Base-by-base conservation (phyloP, 1,140 invertebrate genomes). In the Rhagoletis pomonella region DNA sequence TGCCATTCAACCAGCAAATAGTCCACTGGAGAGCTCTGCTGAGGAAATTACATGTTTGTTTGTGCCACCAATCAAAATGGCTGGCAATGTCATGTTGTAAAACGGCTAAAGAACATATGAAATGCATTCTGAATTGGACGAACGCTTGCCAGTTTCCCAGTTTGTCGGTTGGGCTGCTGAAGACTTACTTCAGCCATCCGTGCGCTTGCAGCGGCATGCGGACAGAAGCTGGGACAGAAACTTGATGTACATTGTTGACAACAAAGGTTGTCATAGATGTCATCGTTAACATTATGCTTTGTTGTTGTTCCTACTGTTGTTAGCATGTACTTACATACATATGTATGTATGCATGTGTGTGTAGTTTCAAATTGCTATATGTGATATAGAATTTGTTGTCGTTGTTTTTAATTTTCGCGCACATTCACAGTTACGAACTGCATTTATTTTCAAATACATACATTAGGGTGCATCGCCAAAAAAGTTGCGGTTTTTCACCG, bases 71-170 rank as follows among this genome's bases (percentile, higher is more conserved):
- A 73, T 73, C 42, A 73, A 73, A 73, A 47, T 73, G 67, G 67
- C 67, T 73, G 67, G 42, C 42, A 73, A 73, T 73, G 67, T 73
- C 67, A 73, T 73, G 67, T 73, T 73, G 67, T 62, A 62, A 62
- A 7, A 62, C 17, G 60, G 10, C 60, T 62, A 62, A 62, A 62
- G 14, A 73, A 47, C 67, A 73, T 44, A 73, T 73, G 67, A 73
- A 73, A 73, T 73, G 67, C 67, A 73, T 73, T 73, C 44, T 73
- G 67, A 73, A 73, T 73, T 73, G 67, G 67, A 73, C 67, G 42
- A 73, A 39, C 67, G 42, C 39, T 73, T 73, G 39, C 39, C 67
- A 73, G 67, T n/a, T 73, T 73, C 12, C n/a, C 67, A 73, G 67
- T 47, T 73, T 39, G 4, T 1, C 2, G 39, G 67, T 73, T 67